A percentile compares a stretch with the other conserved stretches of the same genome.
Conservation (phyloP, 1,140 invertebrate genomes). For the Aphaenogaster floridana region DNA sequence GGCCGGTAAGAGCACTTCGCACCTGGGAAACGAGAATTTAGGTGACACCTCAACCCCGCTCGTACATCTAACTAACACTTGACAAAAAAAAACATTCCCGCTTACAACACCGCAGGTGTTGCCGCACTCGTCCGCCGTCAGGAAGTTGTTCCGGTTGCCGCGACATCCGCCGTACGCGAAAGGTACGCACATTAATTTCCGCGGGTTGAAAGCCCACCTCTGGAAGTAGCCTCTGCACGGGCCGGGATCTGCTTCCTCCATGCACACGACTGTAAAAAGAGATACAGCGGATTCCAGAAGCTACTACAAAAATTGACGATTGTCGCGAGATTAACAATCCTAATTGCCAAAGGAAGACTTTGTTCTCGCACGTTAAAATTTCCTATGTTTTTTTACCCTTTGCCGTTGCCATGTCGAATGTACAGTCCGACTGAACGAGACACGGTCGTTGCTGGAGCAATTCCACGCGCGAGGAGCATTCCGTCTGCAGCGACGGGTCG, state of each 20-base stretch:
- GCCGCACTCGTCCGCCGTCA: slow-evolving; percentile 92
- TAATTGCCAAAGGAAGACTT: background rate
- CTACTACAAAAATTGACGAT: background rate
- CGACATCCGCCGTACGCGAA: slow-evolving; percentile 96
- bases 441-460: slow-evolving; percentile 90
- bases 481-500: slow-evolving; percentile 87
- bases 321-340: background rate
- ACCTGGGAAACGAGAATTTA: slow-evolving; percentile 59
- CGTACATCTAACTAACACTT: too few relatives aligned
- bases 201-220: slow-evolving; percentile 93
- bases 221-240: slow-evolving; percentile 94
- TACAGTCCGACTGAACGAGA: slow-evolving; percentile 89
- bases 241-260: slow-evolving; percentile 91
- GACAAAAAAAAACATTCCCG: background rate
- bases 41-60: background rate
- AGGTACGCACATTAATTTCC: slow-evolving; percentile 91
- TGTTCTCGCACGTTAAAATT: background rate
- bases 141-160: slow-evolving; percentile 96
- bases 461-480: slow-evolving; percentile 89
- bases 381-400: slow-evolving; percentile 87
- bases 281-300: background rate
- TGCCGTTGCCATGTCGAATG: slow-evolving; percentile 91
- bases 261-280: slow-evolving; percentile 90
- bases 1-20: slow-evolving; percentile 65
- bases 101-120: slow-evolving; percentile 90